Evolutionary conservation across 2,113 vertebrate genomes (phyloP).

Genomic region (Esox niger): DNA sequence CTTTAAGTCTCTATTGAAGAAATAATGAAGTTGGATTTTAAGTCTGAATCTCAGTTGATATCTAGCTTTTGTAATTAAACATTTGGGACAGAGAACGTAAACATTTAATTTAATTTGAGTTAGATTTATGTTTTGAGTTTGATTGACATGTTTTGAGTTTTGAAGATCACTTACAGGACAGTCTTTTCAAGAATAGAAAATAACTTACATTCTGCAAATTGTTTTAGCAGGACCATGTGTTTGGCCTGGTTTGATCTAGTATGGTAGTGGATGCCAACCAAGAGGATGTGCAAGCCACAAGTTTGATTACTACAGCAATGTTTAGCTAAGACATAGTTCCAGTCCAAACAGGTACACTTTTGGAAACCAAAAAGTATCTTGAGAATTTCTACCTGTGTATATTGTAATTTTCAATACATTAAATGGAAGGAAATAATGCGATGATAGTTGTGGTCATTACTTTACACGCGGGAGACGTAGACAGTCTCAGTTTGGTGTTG

Average conservation of each 20-base stretch:
- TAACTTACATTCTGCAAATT: background rate
- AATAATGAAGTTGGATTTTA: no score
- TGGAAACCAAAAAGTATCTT: constrained; percentile 2
- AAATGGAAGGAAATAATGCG: background rate
- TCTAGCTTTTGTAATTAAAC: no score
- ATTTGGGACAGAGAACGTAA: background rate
- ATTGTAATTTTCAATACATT: background rate
- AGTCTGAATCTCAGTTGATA: no score
- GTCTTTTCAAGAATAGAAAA: background rate
- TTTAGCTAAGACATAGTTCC: constrained; percentile 5
- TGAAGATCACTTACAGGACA: background rate
- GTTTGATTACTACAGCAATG: constrained; percentile 22
- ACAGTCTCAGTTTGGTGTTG: no score
- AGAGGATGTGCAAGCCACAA: constrained; percentile 48
- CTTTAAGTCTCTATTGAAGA: no score
- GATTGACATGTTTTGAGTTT: background rate
- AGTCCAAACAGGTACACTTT: constrained; percentile 27
- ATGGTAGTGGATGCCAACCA: constrained; percentile 6
- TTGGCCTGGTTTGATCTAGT: constrained; percentile 27
- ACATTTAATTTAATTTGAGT: background rate
- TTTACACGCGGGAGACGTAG: background rate
- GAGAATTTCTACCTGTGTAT: background rate
- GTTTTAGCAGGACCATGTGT: constrained; percentile 7
- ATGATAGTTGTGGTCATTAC: background rate
- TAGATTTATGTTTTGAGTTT: background rate